Evolutionary conservation across 2,797 vertebrate species (phyloP).

Genomic region (Mus spretus): DNA sequence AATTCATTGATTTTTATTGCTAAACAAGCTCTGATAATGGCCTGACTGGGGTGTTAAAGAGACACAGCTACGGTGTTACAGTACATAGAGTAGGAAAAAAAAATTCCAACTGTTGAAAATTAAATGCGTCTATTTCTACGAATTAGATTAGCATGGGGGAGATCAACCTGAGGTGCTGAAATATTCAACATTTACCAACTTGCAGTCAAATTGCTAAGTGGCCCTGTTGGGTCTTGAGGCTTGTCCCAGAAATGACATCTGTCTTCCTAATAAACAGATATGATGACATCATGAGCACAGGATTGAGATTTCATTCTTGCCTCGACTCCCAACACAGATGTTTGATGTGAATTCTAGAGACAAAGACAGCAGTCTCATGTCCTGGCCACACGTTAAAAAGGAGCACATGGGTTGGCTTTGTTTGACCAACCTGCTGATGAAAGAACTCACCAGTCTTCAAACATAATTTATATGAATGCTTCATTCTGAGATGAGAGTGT

Average conservation of each 20-base stretch:
- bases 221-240: slow-evolving; percentile 61
- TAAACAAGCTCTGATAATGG: slow-evolving; percentile 52
- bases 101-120: slow-evolving; percentile 67
- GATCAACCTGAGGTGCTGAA: slow-evolving; percentile 39
- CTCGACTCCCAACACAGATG: slow-evolving; percentile 60
- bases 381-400: slow-evolving; percentile 21
- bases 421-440: neutral
- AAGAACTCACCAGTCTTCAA: neutral
- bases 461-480: neutral
- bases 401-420: neutral
- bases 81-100: slow-evolving; percentile 21
- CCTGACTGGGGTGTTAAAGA: slow-evolving; percentile 44
- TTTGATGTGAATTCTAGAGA: slow-evolving; percentile 63
- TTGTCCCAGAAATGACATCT: slow-evolving; percentile 74
- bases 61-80: neutral
- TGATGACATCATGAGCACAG: neutral
- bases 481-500: neutral
- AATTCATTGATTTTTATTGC: slow-evolving; percentile 79
- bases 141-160: slow-evolving; percentile 71
- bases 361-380: neutral
- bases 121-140: slow-evolving; percentile 77
- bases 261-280: slow-evolving; percentile 60
- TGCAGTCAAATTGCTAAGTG: slow-evolving; percentile 29
- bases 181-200: slow-evolving; percentile 13
- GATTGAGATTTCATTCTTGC: neutral